Percentiles rank a stretch among this genome's conserved stretches.
Conservation (phyloP, 2,888 invertebrate species). For the Lydus trimaculatus region DNA sequence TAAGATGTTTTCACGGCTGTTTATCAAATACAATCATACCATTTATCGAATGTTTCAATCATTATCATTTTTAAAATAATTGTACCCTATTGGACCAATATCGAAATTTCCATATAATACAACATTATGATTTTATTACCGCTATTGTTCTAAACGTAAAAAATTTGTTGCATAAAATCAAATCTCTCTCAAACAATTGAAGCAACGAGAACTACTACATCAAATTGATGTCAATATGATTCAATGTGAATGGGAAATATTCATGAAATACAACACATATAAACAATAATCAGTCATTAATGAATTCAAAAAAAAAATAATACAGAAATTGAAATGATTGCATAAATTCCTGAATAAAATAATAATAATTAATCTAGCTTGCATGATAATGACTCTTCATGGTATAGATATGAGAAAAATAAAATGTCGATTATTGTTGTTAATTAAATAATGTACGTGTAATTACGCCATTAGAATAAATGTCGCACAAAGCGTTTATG, state of each 20-base stretch:
- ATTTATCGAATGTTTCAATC: conserved; percentile 43
- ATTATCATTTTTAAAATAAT: conserved; percentile 26
- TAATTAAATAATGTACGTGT: conserved; percentile 12
- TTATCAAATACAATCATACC: conserved; percentile 47
- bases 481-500: conserved; percentile 20
- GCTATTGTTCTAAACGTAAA: conserved; percentile 2
- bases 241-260: conserved; percentile 14
- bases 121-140: conserved; percentile 6
- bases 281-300: conserved; percentile 7
- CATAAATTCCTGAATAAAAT: conserved; percentile 9
- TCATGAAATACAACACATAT: conserved; percentile 2
- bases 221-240: conserved; percentile 9
- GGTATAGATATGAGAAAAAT: conserved; percentile 22
- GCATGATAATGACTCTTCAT: conserved; percentile 14
- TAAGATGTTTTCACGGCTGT: conserved; percentile 49
- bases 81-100: conserved; percentile 24
- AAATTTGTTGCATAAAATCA: conserved; percentile 2
- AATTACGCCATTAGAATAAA: conserved; percentile 19
- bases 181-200: conserved; percentile 12
- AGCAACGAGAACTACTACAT: not conserved
- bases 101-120: conserved; percentile 23
- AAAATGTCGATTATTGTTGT: conserved; percentile 2
- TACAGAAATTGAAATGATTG: conserved; percentile 11
- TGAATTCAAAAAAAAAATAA: not conserved
- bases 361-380: conserved; percentile 18